Percentiles rank a stretch among this genome's conserved stretches.
Conservation (phyloP, 2,113 vertebrate genomes). For the Dasyornis broadbenti region DNA sequence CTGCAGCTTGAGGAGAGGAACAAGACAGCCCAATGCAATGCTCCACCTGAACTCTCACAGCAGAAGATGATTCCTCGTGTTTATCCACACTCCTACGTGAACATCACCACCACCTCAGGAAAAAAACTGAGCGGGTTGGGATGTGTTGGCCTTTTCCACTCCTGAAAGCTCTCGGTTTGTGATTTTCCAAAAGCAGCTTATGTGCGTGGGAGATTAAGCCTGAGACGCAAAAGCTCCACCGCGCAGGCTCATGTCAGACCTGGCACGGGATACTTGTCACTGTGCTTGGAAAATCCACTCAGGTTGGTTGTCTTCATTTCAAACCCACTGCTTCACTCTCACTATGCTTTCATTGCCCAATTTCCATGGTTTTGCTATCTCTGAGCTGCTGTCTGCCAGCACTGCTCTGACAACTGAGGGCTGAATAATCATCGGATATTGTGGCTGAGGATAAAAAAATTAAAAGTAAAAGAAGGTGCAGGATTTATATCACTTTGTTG, state of each 20-base stretch:
- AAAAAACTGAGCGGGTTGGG: neutral
- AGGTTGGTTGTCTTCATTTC: neutral
- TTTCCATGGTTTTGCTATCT: neutral
- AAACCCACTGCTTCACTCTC: neutral
- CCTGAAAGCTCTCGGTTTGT: neutral
- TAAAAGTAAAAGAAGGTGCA: neutral
- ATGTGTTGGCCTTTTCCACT: neutral
- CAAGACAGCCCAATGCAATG: neutral
- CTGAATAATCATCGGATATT: neutral
- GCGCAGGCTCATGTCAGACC: neutral
- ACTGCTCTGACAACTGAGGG: neutral
- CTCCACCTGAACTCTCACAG: neutral
- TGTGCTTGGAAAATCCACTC: neutral
- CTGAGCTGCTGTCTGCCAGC: neutral
- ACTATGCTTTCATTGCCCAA: neutral
- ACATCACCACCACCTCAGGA: neutral
- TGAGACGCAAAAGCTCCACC: neutral
- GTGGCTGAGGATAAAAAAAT: neutral
- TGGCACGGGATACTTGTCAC: neutral
- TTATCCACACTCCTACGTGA: neutral
- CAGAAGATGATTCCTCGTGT: neutral
- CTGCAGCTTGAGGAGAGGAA: neutral
- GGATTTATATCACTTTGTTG: neutral
- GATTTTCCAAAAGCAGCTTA: constrained; percentile 37
- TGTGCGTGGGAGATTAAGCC: neutral